Evolutionary conservation across 2,113 vertebrate species (phyloP), one percentile per base, ranked within the genome.

Genomic region (Paedocypris sp.): DNA sequence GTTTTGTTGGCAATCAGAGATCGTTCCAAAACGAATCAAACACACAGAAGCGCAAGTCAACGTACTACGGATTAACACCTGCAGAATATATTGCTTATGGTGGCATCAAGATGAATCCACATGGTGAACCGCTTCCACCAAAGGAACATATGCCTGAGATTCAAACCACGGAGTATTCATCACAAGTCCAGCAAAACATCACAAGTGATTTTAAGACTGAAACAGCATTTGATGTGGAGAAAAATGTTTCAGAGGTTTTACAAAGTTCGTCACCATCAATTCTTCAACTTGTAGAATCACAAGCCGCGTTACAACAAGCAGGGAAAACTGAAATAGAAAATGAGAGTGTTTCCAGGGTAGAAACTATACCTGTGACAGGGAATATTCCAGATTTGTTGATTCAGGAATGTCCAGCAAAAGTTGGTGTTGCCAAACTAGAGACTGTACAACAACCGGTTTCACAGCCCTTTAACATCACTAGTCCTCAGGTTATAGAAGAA

Each of bases 51-150:
- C 72, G 72, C 10, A 70, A 70, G 31, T 85, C 80, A 39, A 80
- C 73, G 52, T 86, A 84, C 71, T 85, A 83, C 25, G 84, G 84
- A 13, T 73, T 85, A 33, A 82, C 79, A 48, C 83, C 84, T 57
- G 29, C 73, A 62, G 71, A 83, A 47, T 82, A 83, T 73, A 63
- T 22, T 68, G 81, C 83, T 56, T 75, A 76, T 29, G 82, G 81
- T 71, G 82, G 84, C 10, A 80, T 83, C 32, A 79, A 71, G 68
- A 73, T 53, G 29, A 16, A 41, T 1, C 12, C 56, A 13, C 66
- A 67, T 36, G 62, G 59, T n/a, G 77, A 60, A 52, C 47, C 60
- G 13, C 28, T 50, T 28, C 25, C 22, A 23, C 36, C 20, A 13
- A 68, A 22, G 45, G 58, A 19, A 3, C 23, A 51, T 36, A 48